Evolutionary conservation across 2,888 invertebrate species (phyloP).

Genomic region (Notodonta ziczac): DNA sequence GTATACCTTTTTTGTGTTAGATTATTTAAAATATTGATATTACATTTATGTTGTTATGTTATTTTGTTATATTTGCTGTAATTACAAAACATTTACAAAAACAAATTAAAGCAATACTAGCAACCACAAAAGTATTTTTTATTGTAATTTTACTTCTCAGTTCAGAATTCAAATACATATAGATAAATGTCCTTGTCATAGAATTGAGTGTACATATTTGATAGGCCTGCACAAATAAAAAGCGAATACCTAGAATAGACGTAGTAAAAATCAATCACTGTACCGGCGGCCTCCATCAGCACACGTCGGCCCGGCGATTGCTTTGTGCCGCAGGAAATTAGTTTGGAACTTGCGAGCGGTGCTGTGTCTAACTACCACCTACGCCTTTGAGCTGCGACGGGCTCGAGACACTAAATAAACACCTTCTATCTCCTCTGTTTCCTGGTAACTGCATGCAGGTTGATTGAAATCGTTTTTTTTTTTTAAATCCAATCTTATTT

Average conservation of each 20-base stretch:
- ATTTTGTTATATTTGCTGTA: no score
- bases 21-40: no score
- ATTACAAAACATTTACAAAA: no score
- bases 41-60: no score
- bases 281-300: slow-evolving; percentile 51
- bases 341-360: slow-evolving; percentile 68
- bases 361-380: slow-evolving; percentile 34
- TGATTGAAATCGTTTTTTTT: no score
- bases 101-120: no score
- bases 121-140: no score
- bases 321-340: slow-evolving; percentile 80
- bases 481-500: no score
- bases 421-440: slow-evolving; percentile 3
- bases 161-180: background rate
- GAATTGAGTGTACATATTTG: background rate
- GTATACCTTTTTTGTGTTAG: no score
- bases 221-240: slow-evolving; percentile 23
- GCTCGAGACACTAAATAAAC: no score
- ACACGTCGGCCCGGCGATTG: slow-evolving; percentile 67
- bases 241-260: slow-evolving; percentile 16
- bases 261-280: slow-evolving; percentile 56
- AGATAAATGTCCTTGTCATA: background rate
- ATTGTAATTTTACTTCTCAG: no score
- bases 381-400: slow-evolving; percentile 8
- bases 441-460: background rate